These are phyloP conservation scores for Probosciger aterrimus DNA, from an alignment of 2,113 vertebrate genomes.

Conservation along the genomic window DNA sequence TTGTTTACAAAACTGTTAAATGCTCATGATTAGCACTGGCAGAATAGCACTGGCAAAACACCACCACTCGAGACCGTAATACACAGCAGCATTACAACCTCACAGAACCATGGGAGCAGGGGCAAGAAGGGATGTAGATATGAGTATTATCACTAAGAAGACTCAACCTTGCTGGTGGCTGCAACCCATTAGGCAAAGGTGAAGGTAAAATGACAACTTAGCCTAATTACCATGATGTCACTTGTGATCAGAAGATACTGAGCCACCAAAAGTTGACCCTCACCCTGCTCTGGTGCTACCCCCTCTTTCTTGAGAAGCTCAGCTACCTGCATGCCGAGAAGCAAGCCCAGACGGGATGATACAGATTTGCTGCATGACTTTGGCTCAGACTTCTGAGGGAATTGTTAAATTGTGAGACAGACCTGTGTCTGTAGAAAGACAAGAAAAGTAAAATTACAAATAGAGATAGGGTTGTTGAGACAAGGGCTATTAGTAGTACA, in stretches of 20 bases:
- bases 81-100: background rate
- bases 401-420: background rate
- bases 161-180: background rate
- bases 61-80: background rate
- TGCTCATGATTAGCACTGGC: background rate
- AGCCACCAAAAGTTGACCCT: background rate
- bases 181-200: background rate
- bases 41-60: background rate
- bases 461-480: background rate
- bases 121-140: background rate
- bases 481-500: background rate
- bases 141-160: background rate
- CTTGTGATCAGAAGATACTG: background rate
- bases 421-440: background rate
- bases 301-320: background rate
- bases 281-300: background rate
- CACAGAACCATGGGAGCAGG: background rate
- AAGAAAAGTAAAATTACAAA: background rate
- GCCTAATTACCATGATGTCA: background rate
- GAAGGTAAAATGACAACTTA: background rate
- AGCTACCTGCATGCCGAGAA: background rate
- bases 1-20: background rate
- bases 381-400: background rate
- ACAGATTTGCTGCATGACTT: fast-evolving
- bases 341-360: background rate